These are phyloP conservation scores for Anarrhichthys ocellatus DNA, from an alignment of 2,113 vertebrate species.

Conservation along the genomic window DNA sequence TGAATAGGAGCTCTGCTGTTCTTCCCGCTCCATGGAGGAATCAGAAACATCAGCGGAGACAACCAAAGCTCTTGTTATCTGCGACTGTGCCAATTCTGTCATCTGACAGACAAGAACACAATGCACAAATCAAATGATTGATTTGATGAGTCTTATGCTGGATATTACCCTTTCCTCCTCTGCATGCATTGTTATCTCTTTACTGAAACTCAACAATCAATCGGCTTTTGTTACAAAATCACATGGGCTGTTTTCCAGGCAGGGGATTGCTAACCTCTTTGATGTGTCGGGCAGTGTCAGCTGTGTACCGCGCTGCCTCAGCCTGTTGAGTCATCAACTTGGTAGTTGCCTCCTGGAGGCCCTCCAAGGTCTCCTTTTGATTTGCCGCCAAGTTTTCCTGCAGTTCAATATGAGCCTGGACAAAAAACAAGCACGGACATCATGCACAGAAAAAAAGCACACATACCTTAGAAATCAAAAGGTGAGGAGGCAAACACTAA, in stretches of 20 bases:
- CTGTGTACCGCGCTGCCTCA: slow-evolving; percentile 83
- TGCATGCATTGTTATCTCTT: slow-evolving; percentile 20
- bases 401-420: slow-evolving; percentile 88
- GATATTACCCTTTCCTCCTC: neutral
- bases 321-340: slow-evolving; percentile 89
- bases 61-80: slow-evolving; percentile 77
- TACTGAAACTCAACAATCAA: slow-evolving; percentile 47
- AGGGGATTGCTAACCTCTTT: slow-evolving; percentile 84
- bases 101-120: slow-evolving; percentile 80
- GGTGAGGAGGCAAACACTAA: neutral
- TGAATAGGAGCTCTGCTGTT: slow-evolving; percentile 74
- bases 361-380: slow-evolving; percentile 84
- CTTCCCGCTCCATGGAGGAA: slow-evolving; percentile 75
- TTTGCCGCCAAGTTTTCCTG: slow-evolving; percentile 87
- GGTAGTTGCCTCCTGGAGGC: slow-evolving; percentile 83
- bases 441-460: slow-evolving; percentile 25
- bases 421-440: slow-evolving; percentile 45
- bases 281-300: slow-evolving; percentile 86
- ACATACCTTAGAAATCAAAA: slow-evolving; percentile 7
- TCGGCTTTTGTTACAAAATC: slow-evolving; percentile 55
- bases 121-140: slow-evolving; percentile 6
- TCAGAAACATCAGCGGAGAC: slow-evolving; percentile 74
- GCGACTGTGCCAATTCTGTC: slow-evolving; percentile 86
- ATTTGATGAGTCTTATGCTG: slow-evolving; percentile 15
- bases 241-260: slow-evolving; percentile 49